Conservation (phyloP, 2,113 vertebrate genomes). For the Nycticorax nycticorax region DNA sequence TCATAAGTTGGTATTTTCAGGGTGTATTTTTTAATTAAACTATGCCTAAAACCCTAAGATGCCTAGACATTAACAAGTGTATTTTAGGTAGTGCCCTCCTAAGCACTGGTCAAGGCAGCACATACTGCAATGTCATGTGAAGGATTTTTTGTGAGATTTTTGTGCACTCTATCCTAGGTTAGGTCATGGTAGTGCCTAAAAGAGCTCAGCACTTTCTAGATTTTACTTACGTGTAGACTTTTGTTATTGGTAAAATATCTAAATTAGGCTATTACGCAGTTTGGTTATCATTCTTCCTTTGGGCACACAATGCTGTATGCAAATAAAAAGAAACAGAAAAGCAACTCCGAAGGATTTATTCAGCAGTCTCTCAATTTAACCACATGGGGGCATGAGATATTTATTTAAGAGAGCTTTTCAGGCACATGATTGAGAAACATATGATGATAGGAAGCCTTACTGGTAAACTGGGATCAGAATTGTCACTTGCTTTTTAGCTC, state of each 20-base stretch:
- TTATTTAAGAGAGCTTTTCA: slow-evolving; percentile 39
- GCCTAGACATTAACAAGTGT: not conserved
- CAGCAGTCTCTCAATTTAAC: slow-evolving; percentile 27
- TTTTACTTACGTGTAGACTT: not conserved
- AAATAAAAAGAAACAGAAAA: not conserved
- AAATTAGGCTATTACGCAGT: not conserved
- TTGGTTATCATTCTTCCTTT: not conserved
- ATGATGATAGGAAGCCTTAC: not conserved
- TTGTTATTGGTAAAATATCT: not conserved
- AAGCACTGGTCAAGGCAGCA: not conserved
- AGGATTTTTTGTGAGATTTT: not conserved
- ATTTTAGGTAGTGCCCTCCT: not conserved
- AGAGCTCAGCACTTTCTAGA: not conserved
- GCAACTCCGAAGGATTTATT: not conserved
- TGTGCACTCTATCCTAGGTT: not conserved
- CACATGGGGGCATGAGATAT: slow-evolving; percentile 74
- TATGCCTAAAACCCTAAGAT: not conserved
- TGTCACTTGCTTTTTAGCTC: not conserved
- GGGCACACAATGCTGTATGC: not conserved
- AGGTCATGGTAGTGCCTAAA: not conserved
- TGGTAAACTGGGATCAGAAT: not conserved
- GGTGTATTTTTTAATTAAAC: not conserved
- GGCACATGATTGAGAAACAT: not conserved
- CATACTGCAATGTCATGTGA: not conserved
- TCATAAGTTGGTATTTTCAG: not conserved